Conservation (phyloP, 2,113 vertebrate species). For the Hystrix brachyura region DNA sequence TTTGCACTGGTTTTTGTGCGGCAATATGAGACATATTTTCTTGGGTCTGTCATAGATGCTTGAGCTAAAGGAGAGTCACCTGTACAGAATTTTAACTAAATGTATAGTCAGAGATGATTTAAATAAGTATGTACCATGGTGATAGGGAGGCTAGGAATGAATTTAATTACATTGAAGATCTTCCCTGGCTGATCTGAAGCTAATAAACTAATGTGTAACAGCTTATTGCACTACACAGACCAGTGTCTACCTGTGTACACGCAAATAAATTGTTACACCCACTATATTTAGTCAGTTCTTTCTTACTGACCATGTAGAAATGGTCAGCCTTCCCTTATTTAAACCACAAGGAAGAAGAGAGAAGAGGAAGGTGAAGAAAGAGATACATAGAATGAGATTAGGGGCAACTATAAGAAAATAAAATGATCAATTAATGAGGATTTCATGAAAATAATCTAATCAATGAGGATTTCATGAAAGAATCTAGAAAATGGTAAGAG, state of each 20-base stretch:
- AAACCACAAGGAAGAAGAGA: background rate
- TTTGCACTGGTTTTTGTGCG: background rate
- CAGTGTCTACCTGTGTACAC: background rate
- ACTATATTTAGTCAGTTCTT: background rate
- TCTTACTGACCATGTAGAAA: background rate
- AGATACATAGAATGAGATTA: fast-evolving
- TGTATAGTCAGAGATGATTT: background rate
- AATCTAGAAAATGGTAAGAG: background rate
- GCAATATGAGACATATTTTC: background rate
- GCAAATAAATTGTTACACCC: background rate
- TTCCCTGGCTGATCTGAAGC: background rate
- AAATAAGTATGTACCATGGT: background rate
- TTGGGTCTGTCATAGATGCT: background rate
- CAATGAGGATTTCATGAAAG: background rate
- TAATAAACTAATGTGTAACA: background rate
- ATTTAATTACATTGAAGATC: background rate
- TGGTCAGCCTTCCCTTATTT: background rate
- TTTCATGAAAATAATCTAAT: background rate
- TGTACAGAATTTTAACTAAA: background rate
- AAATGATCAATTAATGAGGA: background rate
- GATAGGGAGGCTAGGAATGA: background rate
- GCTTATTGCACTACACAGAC: background rate
- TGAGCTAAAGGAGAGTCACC: background rate
- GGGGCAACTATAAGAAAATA: background rate
- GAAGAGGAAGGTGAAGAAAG: background rate